A percentile compares a stretch with the other conserved stretches of the same genome.
phyloP scores from a whole-genome alignment of 2,888 invertebrate genomes.

The Coremacera marginata region DNA sequence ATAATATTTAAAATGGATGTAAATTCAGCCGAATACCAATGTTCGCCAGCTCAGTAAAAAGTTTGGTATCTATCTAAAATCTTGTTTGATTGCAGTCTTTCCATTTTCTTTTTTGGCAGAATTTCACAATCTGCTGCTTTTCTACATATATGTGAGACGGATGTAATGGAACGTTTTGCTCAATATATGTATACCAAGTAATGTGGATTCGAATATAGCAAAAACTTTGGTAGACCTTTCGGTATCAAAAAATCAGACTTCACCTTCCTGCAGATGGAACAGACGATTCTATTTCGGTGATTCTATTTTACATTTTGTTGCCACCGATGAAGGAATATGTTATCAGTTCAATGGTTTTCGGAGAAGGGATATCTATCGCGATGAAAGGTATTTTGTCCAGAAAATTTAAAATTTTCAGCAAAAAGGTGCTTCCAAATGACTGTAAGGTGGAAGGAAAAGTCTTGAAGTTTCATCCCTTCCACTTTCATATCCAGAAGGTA shows the following conservation, averaged over 20 bases:
- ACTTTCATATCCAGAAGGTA: too few relatives aligned
- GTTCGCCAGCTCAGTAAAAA: too few relatives aligned
- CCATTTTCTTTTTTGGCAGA: conserved; percentile 37
- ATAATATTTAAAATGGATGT: too few relatives aligned
- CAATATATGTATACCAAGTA: conserved; percentile 51
- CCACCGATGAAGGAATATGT: conserved; percentile 67
- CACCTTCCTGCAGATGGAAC: conserved; percentile 65
- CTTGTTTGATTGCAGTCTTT: neutral
- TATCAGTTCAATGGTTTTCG: conserved; percentile 66
- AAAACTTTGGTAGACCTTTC: conserved; percentile 59
- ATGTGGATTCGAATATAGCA: conserved; percentile 50
- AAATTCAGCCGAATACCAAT: too few relatives aligned
- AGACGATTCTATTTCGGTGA: conserved; percentile 65
- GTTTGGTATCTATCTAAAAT: too few relatives aligned
- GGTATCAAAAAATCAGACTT: conserved; percentile 61
- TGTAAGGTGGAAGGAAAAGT: too few relatives aligned
- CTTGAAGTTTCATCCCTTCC: too few relatives aligned
- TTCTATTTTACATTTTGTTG: conserved; percentile 61
- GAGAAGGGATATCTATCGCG: conserved; percentile 62
- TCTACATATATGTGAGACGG: conserved; percentile 64
- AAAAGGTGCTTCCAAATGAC: too few relatives aligned
- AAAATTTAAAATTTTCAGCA: too few relatives aligned
- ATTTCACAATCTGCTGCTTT: conserved; percentile 59
- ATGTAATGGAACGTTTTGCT: conserved; percentile 57
- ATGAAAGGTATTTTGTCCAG: conserved; percentile 49